Base-by-base conservation (phyloP, 92 coral and sea anemone species). In the Scolanthus callimorphus region DNA sequence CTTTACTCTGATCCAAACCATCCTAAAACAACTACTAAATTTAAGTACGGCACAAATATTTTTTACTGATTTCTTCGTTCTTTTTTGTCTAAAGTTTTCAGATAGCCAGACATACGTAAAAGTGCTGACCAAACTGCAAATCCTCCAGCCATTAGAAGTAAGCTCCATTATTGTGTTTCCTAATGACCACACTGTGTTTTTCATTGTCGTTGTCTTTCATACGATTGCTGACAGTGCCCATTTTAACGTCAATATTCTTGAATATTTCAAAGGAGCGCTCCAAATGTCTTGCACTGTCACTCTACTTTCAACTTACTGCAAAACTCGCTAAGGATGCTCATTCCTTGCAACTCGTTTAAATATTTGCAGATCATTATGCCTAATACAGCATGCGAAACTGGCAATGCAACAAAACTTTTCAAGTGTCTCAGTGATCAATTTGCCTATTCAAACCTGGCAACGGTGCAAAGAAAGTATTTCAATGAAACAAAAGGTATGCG, bases 81-180 rank as follows among this genome's bases (percentile, higher is more conserved):
- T 30, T 31, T 59, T 41, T 27, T 29, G 20, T 1, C 49, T 17
- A 4, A 27, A 91, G 97, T 91, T 91, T 65, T 91, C 97, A 75
- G 97, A 91, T 50, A 88, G 77, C 65, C 97, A 91, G 70, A 91
- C 97, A 2, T 91, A 91, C 64, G 96, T 91, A 29, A 91, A 87
- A 67, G 89, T 83, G 26, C 59, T 91, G 15, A 88, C 97, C 52
- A 80, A 80, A 61, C 68, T 91, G 34, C 97, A 91, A 70, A 84
- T 91, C 44, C 57, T 91, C 29, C 91, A 91, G 52, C 97, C 97
- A 3, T 34, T 91, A 17, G 97, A 91, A 78, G 97, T 91, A 72
- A n/a, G 68, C 13, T 37, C n/a, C n/a, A n/a, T n/a, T n/a, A n/a
- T n/a, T n/a, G n/a, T n/a, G n/a, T n/a, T n/a, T n/a, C n/a, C n/a